A percentile compares a stretch with the other conserved stretches of the same genome.
These are phyloP conservation scores for Astropecten irregularis DNA, from an alignment of 53 echinoderm and acorn worm genomes.

Conservation along the genomic window DNA sequence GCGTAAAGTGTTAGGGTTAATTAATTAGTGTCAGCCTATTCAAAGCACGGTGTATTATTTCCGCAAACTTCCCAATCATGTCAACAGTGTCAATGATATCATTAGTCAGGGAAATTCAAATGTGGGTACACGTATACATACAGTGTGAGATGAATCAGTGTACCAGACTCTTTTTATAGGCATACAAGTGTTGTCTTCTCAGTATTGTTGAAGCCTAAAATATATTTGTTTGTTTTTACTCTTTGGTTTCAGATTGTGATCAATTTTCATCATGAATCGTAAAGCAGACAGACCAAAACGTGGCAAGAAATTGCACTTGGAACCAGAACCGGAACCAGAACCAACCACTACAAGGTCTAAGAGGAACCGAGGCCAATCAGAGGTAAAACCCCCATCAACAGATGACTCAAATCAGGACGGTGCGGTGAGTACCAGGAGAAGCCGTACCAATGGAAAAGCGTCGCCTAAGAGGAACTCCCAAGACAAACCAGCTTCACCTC, in stretches of 20 bases:
- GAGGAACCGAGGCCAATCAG: slow-evolving; percentile 45
- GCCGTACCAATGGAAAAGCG: slow-evolving; percentile 35
- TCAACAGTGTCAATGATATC: too few relatives aligned
- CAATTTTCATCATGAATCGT: slow-evolving; percentile 45
- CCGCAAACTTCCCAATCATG: too few relatives aligned
- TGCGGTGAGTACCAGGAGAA: slow-evolving; percentile 34
- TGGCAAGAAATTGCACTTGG: slow-evolving; percentile 53
- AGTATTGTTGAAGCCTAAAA: too few relatives aligned
- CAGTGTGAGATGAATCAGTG: too few relatives aligned
- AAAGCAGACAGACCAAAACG: slow-evolving; percentile 61
- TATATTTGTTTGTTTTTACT: too few relatives aligned
- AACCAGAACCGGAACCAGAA: slow-evolving; percentile 55
- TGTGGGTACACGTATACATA: too few relatives aligned
- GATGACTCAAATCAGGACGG: slow-evolving; percentile 29
- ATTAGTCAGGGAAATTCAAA: too few relatives aligned
- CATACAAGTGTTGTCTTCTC: too few relatives aligned
- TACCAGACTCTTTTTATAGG: too few relatives aligned
- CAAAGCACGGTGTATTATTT: too few relatives aligned
- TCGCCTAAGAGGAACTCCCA: slow-evolving; percentile 45
- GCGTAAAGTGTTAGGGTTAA: too few relatives aligned
- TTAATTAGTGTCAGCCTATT: too few relatives aligned
- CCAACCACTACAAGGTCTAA: slow-evolving; percentile 38
- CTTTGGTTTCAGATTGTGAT: background rate
- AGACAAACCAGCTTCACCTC: slow-evolving; percentile 13
- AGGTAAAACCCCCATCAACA: slow-evolving; percentile 39